phyloP scores from a whole-genome alignment of 2,113 vertebrate genomes.

The Hippocampus guttulatus region DNA sequence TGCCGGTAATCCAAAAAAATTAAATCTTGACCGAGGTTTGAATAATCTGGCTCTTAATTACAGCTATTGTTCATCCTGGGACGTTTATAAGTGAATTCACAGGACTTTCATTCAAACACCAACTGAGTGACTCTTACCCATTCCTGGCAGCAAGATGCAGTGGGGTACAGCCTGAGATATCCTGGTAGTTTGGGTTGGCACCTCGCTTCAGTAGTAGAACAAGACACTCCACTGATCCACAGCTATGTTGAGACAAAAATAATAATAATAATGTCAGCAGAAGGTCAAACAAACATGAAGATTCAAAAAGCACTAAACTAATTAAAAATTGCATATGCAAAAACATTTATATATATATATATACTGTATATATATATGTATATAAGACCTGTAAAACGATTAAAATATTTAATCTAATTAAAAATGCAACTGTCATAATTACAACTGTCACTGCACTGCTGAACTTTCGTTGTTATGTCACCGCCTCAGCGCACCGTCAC shows the following conservation, averaged over 20 bases:
- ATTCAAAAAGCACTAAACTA: neutral
- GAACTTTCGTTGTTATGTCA: too few species aligned
- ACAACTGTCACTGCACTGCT: too few species aligned
- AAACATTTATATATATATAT: too few species aligned
- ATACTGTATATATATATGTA: too few species aligned
- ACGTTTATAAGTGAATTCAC: neutral
- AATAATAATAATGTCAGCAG: neutral
- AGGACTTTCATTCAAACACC: neutral
- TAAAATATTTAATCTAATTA: too few species aligned
- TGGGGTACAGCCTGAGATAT: constrained; percentile 97
- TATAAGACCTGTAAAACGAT: too few species aligned
- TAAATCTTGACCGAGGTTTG: too few species aligned
- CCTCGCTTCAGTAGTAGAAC: constrained; percentile 91
- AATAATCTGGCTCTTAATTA: neutral
- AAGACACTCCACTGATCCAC: constrained; percentile 96
- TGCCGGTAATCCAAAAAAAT: neutral
- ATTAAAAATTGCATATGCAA: neutral
- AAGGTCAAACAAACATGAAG: neutral
- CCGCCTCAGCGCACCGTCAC: too few species aligned
- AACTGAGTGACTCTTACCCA: constrained; percentile 73
- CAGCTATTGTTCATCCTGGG: neutral
- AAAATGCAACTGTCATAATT: too few species aligned
- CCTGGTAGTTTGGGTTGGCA: constrained; percentile 97
- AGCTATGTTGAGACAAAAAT: constrained; percentile 68
- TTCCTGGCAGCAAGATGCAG: constrained; percentile 96